Evolutionary conservation across 1,140 invertebrate genomes (phyloP).

Genomic region (Papilio polyxenes): DNA sequence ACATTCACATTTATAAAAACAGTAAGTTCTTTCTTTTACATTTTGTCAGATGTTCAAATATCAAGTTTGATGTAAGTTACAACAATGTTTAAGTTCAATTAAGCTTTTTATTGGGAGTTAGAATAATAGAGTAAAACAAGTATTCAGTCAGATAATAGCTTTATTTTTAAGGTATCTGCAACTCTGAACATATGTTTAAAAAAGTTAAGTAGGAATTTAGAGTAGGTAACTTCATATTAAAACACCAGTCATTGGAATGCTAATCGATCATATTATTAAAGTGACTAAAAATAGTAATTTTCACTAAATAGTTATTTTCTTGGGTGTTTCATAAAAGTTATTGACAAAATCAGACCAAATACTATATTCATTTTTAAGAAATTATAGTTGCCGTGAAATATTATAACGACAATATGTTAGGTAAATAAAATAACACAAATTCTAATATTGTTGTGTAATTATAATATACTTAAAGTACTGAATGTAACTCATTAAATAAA

Average conservation of each 20-base stretch:
- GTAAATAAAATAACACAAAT: not conserved
- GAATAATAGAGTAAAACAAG: constrained; percentile 28
- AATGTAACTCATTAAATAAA: not conserved
- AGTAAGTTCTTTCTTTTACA: too few relatives aligned
- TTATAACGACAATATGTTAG: not conserved
- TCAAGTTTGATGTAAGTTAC: too few relatives aligned
- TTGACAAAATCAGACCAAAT: not conserved
- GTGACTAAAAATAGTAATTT: not conserved
- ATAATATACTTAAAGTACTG: not conserved
- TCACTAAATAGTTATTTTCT: not conserved
- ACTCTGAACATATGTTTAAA: too few relatives aligned
- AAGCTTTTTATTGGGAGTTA: not conserved
- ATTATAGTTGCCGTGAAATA: not conserved
- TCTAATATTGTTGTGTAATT: too few relatives aligned
- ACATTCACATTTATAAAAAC: too few relatives aligned
- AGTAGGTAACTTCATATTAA: too few relatives aligned
- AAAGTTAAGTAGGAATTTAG: too few relatives aligned
- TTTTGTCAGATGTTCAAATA: too few relatives aligned
- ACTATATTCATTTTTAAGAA: not conserved
- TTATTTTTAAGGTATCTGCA: constrained; percentile 53
- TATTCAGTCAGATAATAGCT: constrained; percentile 49
- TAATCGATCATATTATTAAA: not conserved
- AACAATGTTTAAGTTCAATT: too few relatives aligned
- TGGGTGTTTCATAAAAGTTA: not conserved
- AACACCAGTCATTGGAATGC: not conserved